Percentiles rank a stretch among this genome's conserved stretches.
These are phyloP conservation scores for Ginglymostoma cirratum DNA, from an alignment of 2,113 vertebrate species.

Conservation along the genomic window DNA sequence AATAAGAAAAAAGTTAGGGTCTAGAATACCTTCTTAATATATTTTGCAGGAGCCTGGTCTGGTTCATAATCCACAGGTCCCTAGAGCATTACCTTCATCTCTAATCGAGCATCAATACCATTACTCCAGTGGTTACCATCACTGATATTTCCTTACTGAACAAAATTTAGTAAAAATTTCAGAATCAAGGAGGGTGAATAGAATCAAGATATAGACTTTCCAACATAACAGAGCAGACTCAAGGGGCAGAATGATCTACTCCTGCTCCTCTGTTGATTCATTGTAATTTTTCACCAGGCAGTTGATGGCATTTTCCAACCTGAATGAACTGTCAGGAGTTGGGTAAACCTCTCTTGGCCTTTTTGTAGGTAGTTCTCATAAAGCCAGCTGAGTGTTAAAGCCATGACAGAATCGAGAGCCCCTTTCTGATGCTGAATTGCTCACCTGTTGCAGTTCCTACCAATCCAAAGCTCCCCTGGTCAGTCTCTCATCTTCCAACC, in stretches of 20 bases:
- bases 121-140: no score
- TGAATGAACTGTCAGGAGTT: neutral
- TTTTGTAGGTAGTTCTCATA: neutral
- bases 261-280: neutral
- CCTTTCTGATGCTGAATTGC: neutral
- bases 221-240: neutral
- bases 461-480: neutral
- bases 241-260: neutral
- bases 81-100: no score
- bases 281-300: neutral
- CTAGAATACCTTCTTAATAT: no score
- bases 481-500: neutral
- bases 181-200: neutral
- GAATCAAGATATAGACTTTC: neutral
- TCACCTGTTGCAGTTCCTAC: neutral
- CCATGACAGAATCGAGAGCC: neutral
- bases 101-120: no score
- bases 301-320: neutral
- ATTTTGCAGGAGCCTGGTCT: no score
- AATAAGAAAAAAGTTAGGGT: no score
- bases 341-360: neutral
- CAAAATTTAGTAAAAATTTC: neutral
- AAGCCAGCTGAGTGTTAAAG: neutral
- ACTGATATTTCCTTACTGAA: no score
- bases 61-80: no score